Base-by-base conservation (phyloP, 1,140 invertebrate species). In the Ips typographus region DNA sequence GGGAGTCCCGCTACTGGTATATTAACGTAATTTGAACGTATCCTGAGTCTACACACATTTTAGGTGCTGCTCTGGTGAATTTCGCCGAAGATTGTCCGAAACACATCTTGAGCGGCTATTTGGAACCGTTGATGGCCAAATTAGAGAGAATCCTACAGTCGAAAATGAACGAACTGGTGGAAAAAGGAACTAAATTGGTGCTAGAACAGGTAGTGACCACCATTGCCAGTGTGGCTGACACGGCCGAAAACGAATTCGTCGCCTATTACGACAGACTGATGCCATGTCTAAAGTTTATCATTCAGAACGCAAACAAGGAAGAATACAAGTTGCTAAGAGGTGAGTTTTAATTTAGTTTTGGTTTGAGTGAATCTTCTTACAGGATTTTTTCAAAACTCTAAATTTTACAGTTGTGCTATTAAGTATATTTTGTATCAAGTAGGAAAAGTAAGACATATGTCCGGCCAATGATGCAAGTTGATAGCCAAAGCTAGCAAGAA, bases 1-100 rank as follows among this genome's bases (percentile, higher is more conserved):
- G 22, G 22, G 22, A 22, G 22, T 22, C 22, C 22, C 22, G 22
- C 22, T 22, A 22, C 22, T 22, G 22, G 22, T 22, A 22, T 22
- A 22, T 22, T 22, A 22, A 22, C 22, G 22, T 22, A 22, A 22
- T 22, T 22, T 22, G 22, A 22, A 22, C 22, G 22, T 55, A 57
- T 44, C 43, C 5, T 22, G 22, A 22, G 22, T 22, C 22, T 0
- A 22, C 22, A 22, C 22, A 22, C 22, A 22, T 41, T 73, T 65
- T 68, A 77, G 77, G 77, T 67, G 97, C 98, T 52, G 98, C 98
- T 57, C 83, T 99, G 42, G 97, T 99, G 0, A 99, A 99, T 83
- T 99, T 99, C 82, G 96, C 95, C 78, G 98, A 99, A 85, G 96
- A 98, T 79, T 99, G 97, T 83, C 95, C 97, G 0, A 98, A 98